These are phyloP conservation scores for Drymonia ruficornis DNA, from an alignment of 2,888 invertebrate genomes.

Conservation along the genomic window DNA sequence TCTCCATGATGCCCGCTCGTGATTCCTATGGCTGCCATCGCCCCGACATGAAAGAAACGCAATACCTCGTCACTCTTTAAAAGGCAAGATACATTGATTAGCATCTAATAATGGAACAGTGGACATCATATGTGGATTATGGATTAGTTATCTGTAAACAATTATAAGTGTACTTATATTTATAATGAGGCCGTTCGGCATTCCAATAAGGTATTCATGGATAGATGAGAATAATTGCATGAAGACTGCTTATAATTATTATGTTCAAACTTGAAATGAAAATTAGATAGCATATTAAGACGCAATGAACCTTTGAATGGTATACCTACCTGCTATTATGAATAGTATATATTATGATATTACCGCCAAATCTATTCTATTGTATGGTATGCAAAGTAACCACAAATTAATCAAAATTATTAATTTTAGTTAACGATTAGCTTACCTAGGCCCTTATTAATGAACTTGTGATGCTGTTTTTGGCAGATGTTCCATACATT, in stretches of 20 bases:
- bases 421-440: too few relatives aligned
- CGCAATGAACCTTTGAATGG: too few relatives aligned
- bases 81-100: conserved; percentile 44
- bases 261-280: neutral
- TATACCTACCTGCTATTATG: too few relatives aligned
- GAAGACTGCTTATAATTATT: neutral
- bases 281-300: too few relatives aligned
- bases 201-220: conserved; percentile 6
- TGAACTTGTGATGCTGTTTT: too few relatives aligned
- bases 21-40: conserved; percentile 48
- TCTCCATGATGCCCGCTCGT: conserved; percentile 52
- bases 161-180: conserved; percentile 19
- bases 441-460: too few relatives aligned
- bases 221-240: neutral
- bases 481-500: too few relatives aligned
- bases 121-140: conserved; percentile 28
- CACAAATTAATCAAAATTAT: too few relatives aligned
- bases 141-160: conserved; percentile 23
- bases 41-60: conserved; percentile 48
- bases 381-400: too few relatives aligned
- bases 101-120: conserved; percentile 35
- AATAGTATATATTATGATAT: too few relatives aligned
- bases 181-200: conserved; percentile 8
- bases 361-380: too few relatives aligned
- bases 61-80: conserved; percentile 48